phyloP scores from a whole-genome alignment of 2,888 invertebrate genomes.

The Anthrax anthrax region DNA sequence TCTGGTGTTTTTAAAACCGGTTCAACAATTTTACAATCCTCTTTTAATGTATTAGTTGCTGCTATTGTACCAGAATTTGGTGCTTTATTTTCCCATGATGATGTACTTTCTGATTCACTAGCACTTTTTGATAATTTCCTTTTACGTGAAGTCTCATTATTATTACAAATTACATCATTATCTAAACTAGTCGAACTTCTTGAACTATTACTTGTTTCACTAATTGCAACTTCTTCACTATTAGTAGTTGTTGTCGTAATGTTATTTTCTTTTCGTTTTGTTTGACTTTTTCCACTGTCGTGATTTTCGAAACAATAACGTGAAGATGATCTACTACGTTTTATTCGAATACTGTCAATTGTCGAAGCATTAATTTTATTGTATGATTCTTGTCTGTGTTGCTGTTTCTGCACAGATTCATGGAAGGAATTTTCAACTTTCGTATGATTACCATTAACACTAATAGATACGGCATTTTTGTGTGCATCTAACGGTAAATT shows the following conservation, averaged over 20 bases:
- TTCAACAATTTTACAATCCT: slow-evolving; percentile 12
- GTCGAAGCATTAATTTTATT: too few species aligned
- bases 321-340: background rate
- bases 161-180: background rate
- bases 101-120: slow-evolving; percentile 19
- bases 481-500: too few species aligned
- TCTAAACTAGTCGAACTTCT: background rate
- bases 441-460: too few species aligned
- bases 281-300: background rate
- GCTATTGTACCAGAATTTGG: slow-evolving; percentile 13
- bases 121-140: slow-evolving; percentile 13
- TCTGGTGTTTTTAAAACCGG: slow-evolving; percentile 32
- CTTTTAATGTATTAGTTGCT: background rate
- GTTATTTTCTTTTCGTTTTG: slow-evolving; percentile 7
- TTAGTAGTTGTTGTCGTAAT: background rate
- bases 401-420: too few species aligned
- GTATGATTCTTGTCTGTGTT: too few species aligned
- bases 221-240: background rate
- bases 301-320: background rate
- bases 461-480: too few species aligned
- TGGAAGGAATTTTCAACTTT: too few species aligned
- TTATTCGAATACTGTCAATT: background rate
- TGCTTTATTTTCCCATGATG: slow-evolving; percentile 20
- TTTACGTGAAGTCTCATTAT: slow-evolving; percentile 2
- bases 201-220: background rate